These are phyloP conservation scores for Scopus umbretta DNA, from an alignment of 2,113 vertebrate species.

Conservation along the genomic window DNA sequence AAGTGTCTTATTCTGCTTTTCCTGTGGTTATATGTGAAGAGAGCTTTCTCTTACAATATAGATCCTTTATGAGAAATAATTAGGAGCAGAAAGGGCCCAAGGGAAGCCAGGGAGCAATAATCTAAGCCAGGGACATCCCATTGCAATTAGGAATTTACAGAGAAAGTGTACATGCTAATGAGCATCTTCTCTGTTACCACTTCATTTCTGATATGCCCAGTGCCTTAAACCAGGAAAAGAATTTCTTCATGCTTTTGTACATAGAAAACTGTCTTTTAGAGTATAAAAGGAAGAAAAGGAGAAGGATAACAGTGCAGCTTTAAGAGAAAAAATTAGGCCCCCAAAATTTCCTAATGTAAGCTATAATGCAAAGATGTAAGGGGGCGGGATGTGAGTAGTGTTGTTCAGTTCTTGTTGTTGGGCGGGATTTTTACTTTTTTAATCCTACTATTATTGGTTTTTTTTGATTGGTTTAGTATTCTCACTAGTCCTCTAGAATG, in stretches of 20 bases:
- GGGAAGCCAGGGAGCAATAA: neutral
- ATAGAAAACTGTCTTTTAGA: neutral
- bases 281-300: neutral
- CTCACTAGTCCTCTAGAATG: neutral
- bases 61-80: conserved; percentile 18
- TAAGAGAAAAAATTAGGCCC: neutral
- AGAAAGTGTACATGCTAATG: neutral
- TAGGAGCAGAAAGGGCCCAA: neutral
- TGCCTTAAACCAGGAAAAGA: neutral
- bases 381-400: rapidly evolving
- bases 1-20: neutral
- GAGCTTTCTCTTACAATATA: neutral
- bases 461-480: neutral
- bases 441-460: neutral
- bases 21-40: neutral
- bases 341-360: neutral
- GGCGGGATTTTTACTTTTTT: neutral
- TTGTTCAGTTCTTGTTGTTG: neutral
- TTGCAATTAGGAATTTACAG: conserved; percentile 2
- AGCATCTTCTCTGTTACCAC: neutral
- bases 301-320: neutral
- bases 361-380: neutral
- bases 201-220: neutral
- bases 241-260: neutral
- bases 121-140: neutral